These are phyloP conservation scores for Ephialtes manifestator DNA, from an alignment of 2,888 invertebrate species.

Conservation along the genomic window DNA sequence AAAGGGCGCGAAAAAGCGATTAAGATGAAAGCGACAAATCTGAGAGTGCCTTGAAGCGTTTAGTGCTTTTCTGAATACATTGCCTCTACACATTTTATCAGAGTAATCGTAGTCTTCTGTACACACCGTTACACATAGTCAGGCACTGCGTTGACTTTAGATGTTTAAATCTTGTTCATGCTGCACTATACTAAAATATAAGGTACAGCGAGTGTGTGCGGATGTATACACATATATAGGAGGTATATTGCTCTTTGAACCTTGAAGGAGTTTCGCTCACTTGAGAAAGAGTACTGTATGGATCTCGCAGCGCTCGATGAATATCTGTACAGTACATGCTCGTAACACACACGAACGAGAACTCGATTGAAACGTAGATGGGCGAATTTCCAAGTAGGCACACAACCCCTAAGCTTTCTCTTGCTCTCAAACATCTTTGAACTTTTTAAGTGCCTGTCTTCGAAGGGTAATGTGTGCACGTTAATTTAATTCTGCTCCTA, in stretches of 20 bases:
- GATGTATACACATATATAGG: not conserved
- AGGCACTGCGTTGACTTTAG: not conserved
- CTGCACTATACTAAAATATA: not conserved
- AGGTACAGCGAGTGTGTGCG: not conserved
- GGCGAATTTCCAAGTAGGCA: slow-evolving; percentile 42
- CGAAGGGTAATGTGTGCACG: slow-evolving; percentile 5
- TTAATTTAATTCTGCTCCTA: not conserved
- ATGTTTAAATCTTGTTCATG: not conserved
- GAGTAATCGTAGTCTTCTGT: too few species aligned
- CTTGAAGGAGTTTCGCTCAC: slow-evolving; percentile 28
- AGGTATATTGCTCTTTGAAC: slow-evolving; percentile 54
- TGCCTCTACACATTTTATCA: too few species aligned
- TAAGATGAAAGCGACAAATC: too few species aligned
- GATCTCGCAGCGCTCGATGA: slow-evolving; percentile 47
- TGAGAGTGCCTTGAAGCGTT: too few species aligned
- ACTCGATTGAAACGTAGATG: slow-evolving; percentile 37
- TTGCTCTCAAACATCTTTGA: slow-evolving; percentile 56
- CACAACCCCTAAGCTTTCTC: slow-evolving; percentile 35
- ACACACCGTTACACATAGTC: not conserved
- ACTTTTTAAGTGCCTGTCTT: slow-evolving; percentile 16
- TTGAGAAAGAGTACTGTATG: slow-evolving; percentile 13
- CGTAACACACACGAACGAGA: slow-evolving; percentile 20
- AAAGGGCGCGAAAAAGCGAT: too few species aligned
- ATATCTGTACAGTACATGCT: slow-evolving; percentile 13
- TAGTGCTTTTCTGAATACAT: too few species aligned